These are phyloP conservation scores for Echinarachnius parma DNA, from an alignment of 53 echinoderm and acorn worm species.

Conservation along the genomic window DNA sequence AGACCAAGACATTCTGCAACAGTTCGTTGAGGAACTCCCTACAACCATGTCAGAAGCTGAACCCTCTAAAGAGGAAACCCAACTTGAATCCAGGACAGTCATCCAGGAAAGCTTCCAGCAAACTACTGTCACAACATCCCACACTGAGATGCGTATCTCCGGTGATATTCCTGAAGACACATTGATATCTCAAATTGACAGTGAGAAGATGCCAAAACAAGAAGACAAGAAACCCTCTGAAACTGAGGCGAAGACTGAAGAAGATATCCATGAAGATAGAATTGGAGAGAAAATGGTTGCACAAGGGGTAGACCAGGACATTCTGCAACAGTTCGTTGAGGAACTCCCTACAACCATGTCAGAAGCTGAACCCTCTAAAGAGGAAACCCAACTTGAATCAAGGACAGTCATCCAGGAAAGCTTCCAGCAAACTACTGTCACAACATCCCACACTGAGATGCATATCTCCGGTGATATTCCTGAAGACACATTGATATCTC, in stretches of 20 bases:
- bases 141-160: not conserved
- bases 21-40: no score
- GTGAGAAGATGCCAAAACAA: no score
- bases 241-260: not conserved
- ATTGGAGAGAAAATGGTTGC: constrained; percentile 14
- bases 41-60: no score
- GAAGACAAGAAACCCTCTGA: not conserved
- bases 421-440: constrained; percentile 23
- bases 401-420: constrained; percentile 13
- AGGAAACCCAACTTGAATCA: no score
- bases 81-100: not conserved
- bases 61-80: not conserved
- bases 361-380: not conserved
- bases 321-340: constrained; percentile 17
- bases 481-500: no score
- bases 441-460: not conserved
- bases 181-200: no score
- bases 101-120: constrained; percentile 24
- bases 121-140: constrained; percentile 15
- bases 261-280: not conserved
- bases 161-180: no score
- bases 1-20: not conserved
- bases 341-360: no score
- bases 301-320: not conserved
- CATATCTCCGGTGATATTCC: no score